These are phyloP conservation scores for Zosterops hypoxanthus DNA, from an alignment of 2,113 vertebrate species.

Conservation along the genomic window DNA sequence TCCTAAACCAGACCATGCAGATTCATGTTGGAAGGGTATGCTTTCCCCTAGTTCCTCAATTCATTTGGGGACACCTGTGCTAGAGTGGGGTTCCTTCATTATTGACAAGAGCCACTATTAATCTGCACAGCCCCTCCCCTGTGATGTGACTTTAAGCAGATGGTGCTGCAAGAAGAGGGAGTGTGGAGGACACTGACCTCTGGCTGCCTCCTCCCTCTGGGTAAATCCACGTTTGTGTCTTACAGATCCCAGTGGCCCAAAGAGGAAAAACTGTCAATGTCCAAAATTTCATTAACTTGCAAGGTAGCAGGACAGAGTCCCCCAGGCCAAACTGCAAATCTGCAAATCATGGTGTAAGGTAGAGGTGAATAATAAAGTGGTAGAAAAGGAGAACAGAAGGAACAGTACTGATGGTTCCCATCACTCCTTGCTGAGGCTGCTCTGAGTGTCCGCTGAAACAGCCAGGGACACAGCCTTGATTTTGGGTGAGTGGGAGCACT, in stretches of 20 bases:
- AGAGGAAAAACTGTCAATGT: not conserved
- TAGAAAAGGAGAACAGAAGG: not conserved
- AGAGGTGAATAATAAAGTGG: not conserved
- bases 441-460: not conserved
- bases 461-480: not conserved
- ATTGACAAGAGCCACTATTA: not conserved
- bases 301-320: not conserved
- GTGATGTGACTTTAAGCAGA: not conserved
- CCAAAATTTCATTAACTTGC: not conserved
- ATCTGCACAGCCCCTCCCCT: not conserved
- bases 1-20: not conserved
- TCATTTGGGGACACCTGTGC: rapidly evolving
- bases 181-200: not conserved
- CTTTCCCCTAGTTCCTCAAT: not conserved
- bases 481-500: not conserved
- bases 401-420: not conserved
- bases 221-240: rapidly evolving
- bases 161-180: not conserved
- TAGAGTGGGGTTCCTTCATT: not conserved
- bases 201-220: not conserved
- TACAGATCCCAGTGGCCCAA: not conserved
- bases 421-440: not conserved
- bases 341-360: not conserved
- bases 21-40: rapidly evolving
- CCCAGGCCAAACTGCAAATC: not conserved